These are phyloP conservation scores for Ancistrus triradiatus DNA, from an alignment of 2,113 vertebrate genomes.

Conservation along the genomic window DNA sequence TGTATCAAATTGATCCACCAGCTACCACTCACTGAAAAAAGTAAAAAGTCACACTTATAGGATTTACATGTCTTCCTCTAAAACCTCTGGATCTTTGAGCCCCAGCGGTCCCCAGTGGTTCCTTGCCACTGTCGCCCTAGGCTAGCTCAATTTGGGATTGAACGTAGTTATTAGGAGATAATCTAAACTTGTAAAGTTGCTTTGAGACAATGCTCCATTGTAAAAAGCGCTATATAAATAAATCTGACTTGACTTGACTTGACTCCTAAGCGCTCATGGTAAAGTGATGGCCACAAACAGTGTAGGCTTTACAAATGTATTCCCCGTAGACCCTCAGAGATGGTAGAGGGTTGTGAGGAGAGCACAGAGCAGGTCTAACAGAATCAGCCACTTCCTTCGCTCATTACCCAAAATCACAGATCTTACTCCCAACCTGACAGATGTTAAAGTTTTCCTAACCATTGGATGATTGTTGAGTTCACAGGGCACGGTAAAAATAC, in stretches of 20 bases:
- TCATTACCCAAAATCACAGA: conserved; percentile 58
- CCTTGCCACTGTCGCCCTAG: too few relatives aligned
- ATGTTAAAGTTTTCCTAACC: conserved; percentile 55
- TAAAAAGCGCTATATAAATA: too few relatives aligned
- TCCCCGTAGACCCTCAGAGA: conserved; percentile 29
- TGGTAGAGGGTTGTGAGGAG: conserved; percentile 30
- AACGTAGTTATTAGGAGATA: too few relatives aligned
- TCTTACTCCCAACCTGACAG: conserved; percentile 47
- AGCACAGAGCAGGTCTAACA: conserved; percentile 49
- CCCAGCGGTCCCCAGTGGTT: conserved; percentile 37
- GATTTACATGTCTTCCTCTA: conserved; percentile 45
- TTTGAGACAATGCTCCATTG: too few relatives aligned
- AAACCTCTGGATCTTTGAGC: conserved; percentile 40
- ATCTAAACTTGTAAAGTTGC: too few relatives aligned
- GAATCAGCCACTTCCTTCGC: conserved; percentile 43
- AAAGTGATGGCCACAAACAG: conserved; percentile 25
- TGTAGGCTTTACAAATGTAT: conserved; percentile 37
- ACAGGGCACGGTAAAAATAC: conserved; percentile 40
- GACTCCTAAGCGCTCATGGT: conserved; percentile 45
- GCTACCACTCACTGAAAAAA: conserved; percentile 7
- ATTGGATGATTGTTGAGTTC: conserved; percentile 53
- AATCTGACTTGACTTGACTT: too few relatives aligned
- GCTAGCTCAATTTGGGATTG: too few relatives aligned
- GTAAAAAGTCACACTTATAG: conserved; percentile 43
- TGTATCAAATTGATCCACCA: conserved; percentile 27